These are phyloP conservation scores for Stichopus horrens DNA, from an alignment of 53 echinoderm and acorn worm species.

Conservation along the genomic window DNA sequence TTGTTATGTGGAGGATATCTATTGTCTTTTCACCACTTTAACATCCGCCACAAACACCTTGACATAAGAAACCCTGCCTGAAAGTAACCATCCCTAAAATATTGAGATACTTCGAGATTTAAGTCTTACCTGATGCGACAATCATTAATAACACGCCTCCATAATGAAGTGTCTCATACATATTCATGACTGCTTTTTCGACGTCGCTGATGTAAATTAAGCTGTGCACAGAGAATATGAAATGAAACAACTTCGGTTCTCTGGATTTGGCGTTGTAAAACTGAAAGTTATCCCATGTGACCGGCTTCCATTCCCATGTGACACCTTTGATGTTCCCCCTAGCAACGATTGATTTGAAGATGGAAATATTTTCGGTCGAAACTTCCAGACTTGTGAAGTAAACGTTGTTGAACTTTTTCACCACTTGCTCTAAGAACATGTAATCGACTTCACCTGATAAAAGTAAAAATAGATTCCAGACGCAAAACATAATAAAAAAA, in stretches of 20 bases:
- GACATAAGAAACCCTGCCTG: too few relatives aligned
- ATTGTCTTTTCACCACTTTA: too few relatives aligned
- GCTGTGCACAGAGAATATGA: constrained; percentile 28
- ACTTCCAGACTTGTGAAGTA: constrained; percentile 29
- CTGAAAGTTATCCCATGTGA: constrained; percentile 25
- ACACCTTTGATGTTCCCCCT: constrained; percentile 22
- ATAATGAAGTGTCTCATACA: constrained; percentile 19
- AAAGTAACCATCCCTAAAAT: too few relatives aligned
- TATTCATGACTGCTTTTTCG: constrained; percentile 27
- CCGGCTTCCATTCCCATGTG: constrained; percentile 37
- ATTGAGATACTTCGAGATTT: too few relatives aligned
- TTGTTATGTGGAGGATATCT: too few relatives aligned
- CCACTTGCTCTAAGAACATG: constrained; percentile 30
- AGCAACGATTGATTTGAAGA: constrained; percentile 24
- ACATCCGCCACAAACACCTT: too few relatives aligned
- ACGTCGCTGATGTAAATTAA: constrained; percentile 21
- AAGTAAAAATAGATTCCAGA: background rate
- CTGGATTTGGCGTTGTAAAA: background rate
- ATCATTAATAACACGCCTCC: constrained; percentile 35
- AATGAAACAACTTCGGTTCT: constrained; percentile 24
- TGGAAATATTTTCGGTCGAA: constrained; percentile 16
- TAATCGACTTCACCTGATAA: constrained; percentile 39
- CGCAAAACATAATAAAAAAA: too few relatives aligned
- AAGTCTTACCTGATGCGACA: constrained; percentile 18
- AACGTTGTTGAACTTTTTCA: constrained; percentile 17